These are phyloP conservation scores for Pocillopora verrucosa DNA, from an alignment of 64 coral and sea anemone species.

Conservation along the genomic window DNA sequence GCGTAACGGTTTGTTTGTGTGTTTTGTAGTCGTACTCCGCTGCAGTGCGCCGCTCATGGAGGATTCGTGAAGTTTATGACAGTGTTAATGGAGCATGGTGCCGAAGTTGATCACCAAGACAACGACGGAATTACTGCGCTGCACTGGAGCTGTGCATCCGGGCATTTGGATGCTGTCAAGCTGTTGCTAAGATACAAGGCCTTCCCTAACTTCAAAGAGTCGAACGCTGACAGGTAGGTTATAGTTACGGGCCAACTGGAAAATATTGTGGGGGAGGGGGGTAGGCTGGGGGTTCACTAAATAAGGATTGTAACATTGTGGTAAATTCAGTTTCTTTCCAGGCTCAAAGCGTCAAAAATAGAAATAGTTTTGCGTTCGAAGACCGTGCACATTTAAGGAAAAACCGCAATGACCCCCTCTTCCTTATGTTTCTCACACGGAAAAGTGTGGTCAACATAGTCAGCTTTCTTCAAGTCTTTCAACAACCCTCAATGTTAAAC, in stretches of 20 bases:
- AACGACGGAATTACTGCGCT: slow-evolving; percentile 78
- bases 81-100: slow-evolving; percentile 76
- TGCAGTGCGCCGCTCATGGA: slow-evolving; percentile 91
- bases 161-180: slow-evolving; percentile 86
- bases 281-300: too few species aligned
- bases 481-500: too few species aligned
- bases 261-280: too few species aligned
- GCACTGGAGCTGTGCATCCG: slow-evolving; percentile 81
- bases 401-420: too few species aligned
- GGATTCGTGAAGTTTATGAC: slow-evolving; percentile 85
- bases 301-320: too few species aligned
- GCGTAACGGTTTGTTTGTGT: not conserved
- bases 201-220: slow-evolving; percentile 77
- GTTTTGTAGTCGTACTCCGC: slow-evolving; percentile 66
- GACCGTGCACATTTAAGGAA: too few species aligned
- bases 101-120: slow-evolving; percentile 72
- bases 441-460: too few species aligned
- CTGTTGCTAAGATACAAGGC: slow-evolving; percentile 77
- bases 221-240: slow-evolving; percentile 54
- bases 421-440: too few species aligned
- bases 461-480: too few species aligned
- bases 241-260: not conserved
- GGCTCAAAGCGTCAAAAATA: too few species aligned
- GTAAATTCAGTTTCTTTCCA: too few species aligned
- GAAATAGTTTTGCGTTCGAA: too few species aligned